A percentile compares a stretch with the other conserved stretches of the same genome.
phyloP scores from a whole-genome alignment of 2,888 invertebrate species.

The Aphidoletes aphidimyza region DNA sequence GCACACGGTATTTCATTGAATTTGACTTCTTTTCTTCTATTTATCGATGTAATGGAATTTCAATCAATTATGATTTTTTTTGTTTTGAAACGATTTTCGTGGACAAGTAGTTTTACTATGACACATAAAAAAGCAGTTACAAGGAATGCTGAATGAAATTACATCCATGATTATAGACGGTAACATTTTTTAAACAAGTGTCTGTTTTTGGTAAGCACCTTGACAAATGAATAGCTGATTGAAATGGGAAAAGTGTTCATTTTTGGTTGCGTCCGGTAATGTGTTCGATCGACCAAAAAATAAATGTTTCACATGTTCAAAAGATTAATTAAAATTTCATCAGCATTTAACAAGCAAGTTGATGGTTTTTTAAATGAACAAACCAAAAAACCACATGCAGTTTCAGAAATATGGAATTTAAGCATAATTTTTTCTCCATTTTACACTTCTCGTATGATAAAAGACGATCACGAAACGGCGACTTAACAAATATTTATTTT shows the following conservation, averaged over 20 bases:
- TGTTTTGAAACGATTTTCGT: no score
- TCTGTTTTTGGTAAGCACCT: no score
- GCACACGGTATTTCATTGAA: not conserved
- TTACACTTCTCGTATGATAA: no score
- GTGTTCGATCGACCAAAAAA: not conserved
- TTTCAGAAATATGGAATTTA: slow-evolving; percentile 16
- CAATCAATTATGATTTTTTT: not conserved
- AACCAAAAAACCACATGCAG: slow-evolving; percentile 16
- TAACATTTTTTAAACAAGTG: no score
- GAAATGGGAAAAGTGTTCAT: no score
- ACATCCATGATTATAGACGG: no score
- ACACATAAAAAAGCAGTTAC: no score
- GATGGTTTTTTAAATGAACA: not conserved
- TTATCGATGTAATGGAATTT: not conserved
- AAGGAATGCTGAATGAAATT: no score
- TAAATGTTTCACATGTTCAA: no score
- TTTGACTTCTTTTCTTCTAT: not conserved
- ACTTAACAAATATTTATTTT: not conserved
- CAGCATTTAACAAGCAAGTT: not conserved
- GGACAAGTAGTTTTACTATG: no score
- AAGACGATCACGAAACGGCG: not conserved
- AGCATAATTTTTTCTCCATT: not conserved
- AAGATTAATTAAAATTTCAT: not conserved
- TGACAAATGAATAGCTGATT: no score
- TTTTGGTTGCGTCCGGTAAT: no score